A percentile compares a stretch with the other conserved stretches of the same genome.
Conservation (phyloP, 2,797 vertebrate genomes). For the Chelon labrosus region DNA sequence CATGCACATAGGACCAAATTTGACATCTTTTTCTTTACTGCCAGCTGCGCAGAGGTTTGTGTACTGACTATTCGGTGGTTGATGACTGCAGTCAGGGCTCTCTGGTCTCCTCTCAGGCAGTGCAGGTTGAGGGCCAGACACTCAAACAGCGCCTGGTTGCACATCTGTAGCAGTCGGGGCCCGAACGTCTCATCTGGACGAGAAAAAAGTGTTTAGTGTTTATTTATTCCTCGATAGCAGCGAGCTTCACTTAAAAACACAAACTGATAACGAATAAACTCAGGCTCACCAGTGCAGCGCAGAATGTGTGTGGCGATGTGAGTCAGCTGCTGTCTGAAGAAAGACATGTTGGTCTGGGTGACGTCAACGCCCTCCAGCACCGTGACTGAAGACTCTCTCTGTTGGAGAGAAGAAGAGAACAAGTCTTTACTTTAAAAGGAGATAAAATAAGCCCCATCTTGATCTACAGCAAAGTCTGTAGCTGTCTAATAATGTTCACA, state of each 20-base stretch:
- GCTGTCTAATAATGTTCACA: too few relatives aligned
- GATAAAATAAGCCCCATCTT: too few relatives aligned
- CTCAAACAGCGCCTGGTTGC: constrained; percentile 93
- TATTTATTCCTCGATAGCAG: too few relatives aligned
- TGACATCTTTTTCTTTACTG: too few relatives aligned
- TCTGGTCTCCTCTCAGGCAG: constrained; percentile 92
- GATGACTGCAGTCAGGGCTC: constrained; percentile 91
- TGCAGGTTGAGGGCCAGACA: constrained; percentile 94
- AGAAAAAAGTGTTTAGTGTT: neutral
- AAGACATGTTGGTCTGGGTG: constrained; percentile 92
- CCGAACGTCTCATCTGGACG: constrained; percentile 91
- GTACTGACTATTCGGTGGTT: constrained; percentile 93
- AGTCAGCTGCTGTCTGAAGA: constrained; percentile 92
- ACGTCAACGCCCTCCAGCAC: constrained; percentile 91
- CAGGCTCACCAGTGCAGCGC: constrained; percentile 86
- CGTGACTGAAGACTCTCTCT: constrained; percentile 89
- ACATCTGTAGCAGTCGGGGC: constrained; percentile 89
- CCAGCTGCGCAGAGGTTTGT: neutral
- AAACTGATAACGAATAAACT: neutral
- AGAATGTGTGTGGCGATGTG: constrained; percentile 92
- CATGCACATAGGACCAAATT: too few relatives aligned
- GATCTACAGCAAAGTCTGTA: too few relatives aligned
- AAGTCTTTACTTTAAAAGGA: neutral
- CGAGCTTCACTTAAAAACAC: neutral
- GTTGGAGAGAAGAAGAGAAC: constrained; percentile 11